A percentile compares a stretch with the other conserved stretches of the same genome.
Conservation (phyloP, 2,113 vertebrate genomes). For the Cololabis saira region DNA sequence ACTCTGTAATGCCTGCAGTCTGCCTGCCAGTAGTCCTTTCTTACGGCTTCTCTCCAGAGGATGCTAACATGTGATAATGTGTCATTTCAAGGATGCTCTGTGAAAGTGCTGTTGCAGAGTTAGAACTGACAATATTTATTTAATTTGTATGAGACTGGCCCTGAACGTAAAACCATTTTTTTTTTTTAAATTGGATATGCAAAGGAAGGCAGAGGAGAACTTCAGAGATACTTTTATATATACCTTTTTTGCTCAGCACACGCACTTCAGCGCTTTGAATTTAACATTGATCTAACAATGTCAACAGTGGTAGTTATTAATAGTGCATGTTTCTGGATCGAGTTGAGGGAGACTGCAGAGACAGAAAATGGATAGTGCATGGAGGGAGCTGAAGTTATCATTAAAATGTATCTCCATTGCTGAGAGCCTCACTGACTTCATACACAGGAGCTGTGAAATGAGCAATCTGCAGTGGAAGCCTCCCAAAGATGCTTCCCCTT, state of each 20-base stretch:
- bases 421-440: slow-evolving; percentile 32
- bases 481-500: slow-evolving; percentile 19
- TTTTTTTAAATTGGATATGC: background rate
- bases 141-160: background rate
- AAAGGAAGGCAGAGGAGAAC: slow-evolving; percentile 12
- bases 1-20: background rate
- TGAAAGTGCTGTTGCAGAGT: slow-evolving; percentile 8
- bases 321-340: slow-evolving; percentile 15
- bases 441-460: slow-evolving; percentile 57
- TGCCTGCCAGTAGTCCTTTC: background rate
- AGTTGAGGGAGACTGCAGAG: slow-evolving; percentile 11
- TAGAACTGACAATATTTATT: slow-evolving; percentile 12
- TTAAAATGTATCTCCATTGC: slow-evolving; percentile 22
- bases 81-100: background rate
- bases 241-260: background rate
- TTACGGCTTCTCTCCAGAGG: background rate
- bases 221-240: slow-evolving; percentile 5
- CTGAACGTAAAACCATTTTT: background rate
- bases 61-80: background rate
- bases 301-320: background rate
- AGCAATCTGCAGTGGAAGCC: slow-evolving; percentile 45
- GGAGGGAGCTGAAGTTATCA: slow-evolving; percentile 36
- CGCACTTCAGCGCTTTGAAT: slow-evolving; percentile 19
- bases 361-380: background rate
- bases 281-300: slow-evolving; percentile 19